Conservation (phyloP, 2,888 invertebrate genomes). For the Dicyrtomina minuta region DNA sequence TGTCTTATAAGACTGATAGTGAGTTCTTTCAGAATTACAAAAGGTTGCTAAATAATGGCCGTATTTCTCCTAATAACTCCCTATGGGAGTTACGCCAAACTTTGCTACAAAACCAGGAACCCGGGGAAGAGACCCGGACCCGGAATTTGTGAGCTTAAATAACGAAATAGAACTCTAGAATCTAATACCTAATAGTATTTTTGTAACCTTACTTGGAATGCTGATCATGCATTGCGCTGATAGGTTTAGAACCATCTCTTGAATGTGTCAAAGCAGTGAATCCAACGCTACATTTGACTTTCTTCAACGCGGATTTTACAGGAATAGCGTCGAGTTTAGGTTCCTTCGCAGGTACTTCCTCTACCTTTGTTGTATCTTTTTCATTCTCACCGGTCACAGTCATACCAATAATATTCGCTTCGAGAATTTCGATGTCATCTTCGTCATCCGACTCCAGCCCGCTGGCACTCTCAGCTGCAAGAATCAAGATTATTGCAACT, state of each 20-base stretch:
- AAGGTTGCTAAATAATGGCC: too few species aligned
- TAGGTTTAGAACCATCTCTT: constrained; percentile 66
- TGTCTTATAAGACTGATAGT: too few species aligned
- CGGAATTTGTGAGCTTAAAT: too few species aligned
- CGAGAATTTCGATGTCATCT: constrained; percentile 58
- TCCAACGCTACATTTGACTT: constrained; percentile 60
- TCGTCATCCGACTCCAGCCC: constrained; percentile 59
- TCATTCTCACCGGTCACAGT: constrained; percentile 58
- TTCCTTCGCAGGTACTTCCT: constrained; percentile 91
- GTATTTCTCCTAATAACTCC: too few species aligned
- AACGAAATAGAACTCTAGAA: too few species aligned
- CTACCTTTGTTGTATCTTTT: constrained; percentile 76
- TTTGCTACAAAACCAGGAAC: too few species aligned
- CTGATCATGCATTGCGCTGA: constrained; percentile 68
- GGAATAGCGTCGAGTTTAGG: constrained; percentile 88
- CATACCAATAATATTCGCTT: constrained; percentile 51
- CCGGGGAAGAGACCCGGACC: too few species aligned
- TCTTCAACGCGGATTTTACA: constrained; percentile 88
- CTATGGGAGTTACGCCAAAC: too few species aligned
- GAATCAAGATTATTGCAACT: not conserved
- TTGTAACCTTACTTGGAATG: constrained; percentile 72
- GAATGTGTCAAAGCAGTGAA: constrained; percentile 72
- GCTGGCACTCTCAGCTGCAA: constrained; percentile 9
- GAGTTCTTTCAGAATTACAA: too few species aligned
- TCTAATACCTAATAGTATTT: too few species aligned